Conservation (phyloP, 2,113 vertebrate genomes). For the Crocuta crocuta region DNA sequence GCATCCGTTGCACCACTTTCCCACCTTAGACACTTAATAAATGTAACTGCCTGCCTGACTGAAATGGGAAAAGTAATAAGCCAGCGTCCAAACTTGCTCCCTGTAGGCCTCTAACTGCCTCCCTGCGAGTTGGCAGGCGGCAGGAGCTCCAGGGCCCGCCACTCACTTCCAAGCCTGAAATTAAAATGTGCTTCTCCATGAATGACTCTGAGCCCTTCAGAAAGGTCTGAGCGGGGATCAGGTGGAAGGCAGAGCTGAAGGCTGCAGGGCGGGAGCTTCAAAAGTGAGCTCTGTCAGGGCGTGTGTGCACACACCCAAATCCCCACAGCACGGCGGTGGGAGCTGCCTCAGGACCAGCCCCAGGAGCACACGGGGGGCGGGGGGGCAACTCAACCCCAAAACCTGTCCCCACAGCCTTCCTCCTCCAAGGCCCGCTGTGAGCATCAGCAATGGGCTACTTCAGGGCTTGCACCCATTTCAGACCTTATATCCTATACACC, state of each 20-base stretch:
- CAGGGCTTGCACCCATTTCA: not conserved
- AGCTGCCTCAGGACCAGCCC: too few species aligned
- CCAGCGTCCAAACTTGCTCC: not conserved
- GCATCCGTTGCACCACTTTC: not conserved
- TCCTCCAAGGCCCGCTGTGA: not conserved
- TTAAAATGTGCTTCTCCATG: not conserved
- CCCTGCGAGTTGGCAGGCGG: not conserved
- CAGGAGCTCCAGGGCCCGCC: not conserved
- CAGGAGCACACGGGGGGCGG: fast-evolving
- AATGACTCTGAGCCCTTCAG: not conserved
- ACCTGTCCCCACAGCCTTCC: not conserved
- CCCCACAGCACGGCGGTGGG: fast-evolving
- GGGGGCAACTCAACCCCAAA: not conserved
- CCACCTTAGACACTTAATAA: not conserved
- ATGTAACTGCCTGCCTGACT: not conserved
- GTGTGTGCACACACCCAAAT: not conserved
- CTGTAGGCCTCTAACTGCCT: not conserved
- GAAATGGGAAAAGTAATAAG: constrained; percentile 29
- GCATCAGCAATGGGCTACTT: not conserved
- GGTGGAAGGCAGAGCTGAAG: not conserved
- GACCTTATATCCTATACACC: not conserved
- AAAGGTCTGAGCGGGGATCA: not conserved
- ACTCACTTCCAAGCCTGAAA: not conserved
- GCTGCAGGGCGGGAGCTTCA: not conserved
- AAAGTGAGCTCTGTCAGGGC: not conserved